Evolutionary conservation across 2,113 vertebrate species (phyloP).

Genomic region (Cisticola juncidis): DNA sequence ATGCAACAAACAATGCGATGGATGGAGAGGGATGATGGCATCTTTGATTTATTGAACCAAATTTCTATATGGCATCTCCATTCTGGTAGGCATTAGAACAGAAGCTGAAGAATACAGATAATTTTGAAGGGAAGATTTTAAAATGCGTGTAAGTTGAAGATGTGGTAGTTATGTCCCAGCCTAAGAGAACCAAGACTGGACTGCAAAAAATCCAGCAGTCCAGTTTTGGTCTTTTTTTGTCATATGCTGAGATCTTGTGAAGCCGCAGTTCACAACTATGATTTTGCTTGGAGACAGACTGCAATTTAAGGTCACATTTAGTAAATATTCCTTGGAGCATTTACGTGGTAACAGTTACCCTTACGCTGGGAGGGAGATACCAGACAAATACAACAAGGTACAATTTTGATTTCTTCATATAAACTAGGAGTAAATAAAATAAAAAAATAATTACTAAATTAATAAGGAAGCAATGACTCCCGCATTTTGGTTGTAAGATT

Average conservation of each 20-base stretch:
- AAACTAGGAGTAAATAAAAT: not conserved
- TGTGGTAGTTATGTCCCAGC: not conserved
- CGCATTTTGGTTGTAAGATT: not conserved
- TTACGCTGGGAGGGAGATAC: not conserved
- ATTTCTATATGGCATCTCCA: not conserved
- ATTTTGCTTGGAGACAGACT: not conserved
- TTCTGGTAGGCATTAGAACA: not conserved
- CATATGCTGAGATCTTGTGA: not conserved
- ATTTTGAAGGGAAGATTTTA: not conserved
- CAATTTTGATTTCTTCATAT: not conserved
- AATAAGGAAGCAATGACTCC: not conserved
- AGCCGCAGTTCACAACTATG: not conserved
- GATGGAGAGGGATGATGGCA: not conserved
- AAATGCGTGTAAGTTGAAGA: not conserved
- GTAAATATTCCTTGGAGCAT: not conserved
- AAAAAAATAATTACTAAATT: not conserved
- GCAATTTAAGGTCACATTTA: not conserved
- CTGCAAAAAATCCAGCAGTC: not conserved
- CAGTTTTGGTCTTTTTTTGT: not conserved
- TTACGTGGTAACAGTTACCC: not conserved
- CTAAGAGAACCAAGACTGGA: not conserved
- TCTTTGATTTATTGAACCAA: slow-evolving; percentile 20
- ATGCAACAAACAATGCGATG: not conserved
- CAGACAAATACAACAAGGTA: not conserved
- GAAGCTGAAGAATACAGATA: not conserved